Evolutionary conservation across 1,140 invertebrate genomes (phyloP).

Genomic region (Platorchestia sp.): DNA sequence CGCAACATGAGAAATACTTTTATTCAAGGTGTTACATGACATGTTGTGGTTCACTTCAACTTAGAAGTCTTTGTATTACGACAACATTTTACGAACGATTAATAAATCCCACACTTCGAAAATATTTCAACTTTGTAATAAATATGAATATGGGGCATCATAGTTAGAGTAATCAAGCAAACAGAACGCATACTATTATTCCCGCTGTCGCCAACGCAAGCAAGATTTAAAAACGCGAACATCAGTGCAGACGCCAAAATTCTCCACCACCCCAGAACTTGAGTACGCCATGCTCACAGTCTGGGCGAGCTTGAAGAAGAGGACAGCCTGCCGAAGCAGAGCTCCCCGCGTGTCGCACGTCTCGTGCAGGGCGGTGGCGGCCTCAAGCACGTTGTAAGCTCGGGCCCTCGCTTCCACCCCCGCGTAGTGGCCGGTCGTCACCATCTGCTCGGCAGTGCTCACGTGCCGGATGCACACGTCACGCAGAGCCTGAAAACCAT

Average conservation of each 20-base stretch:
- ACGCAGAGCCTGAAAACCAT: constrained; percentile 76
- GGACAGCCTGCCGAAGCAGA: constrained; percentile 78
- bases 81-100: too few species aligned
- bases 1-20: too few species aligned
- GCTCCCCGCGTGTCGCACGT: constrained; percentile 80
- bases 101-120: too few species aligned
- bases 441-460: constrained; percentile 83
- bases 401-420: constrained; percentile 80
- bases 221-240: too few species aligned
- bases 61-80: too few species aligned
- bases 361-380: constrained; percentile 81
- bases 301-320: constrained; percentile 74
- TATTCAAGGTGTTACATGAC: too few species aligned
- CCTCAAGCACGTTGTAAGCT: constrained; percentile 81
- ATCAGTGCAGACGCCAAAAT: not conserved
- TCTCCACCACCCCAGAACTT: not conserved
- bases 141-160: too few species aligned
- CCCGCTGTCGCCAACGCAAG: too few species aligned
- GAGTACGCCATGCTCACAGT: constrained; percentile 54
- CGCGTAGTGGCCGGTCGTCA: constrained; percentile 79
- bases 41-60: too few species aligned
- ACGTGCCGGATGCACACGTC: constrained; percentile 83
- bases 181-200: too few species aligned
- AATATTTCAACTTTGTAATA: too few species aligned
- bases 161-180: too few species aligned